phyloP scores from a whole-genome alignment of 2,113 vertebrate genomes.

The Cyprinus carpio region DNA sequence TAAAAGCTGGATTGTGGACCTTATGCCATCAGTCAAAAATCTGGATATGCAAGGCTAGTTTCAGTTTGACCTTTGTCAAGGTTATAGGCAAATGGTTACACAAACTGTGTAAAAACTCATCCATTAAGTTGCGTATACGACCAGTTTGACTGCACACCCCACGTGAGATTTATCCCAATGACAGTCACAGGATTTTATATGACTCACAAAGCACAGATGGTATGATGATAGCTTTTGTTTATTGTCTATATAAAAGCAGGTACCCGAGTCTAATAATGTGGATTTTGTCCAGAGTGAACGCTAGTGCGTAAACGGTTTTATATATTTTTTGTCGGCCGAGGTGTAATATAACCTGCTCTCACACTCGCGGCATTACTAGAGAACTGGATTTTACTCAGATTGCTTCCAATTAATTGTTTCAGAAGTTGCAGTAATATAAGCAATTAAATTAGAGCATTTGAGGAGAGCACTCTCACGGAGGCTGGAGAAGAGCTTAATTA shows the following conservation, averaged over 20 bases:
- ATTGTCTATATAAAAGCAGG: conserved; percentile 35
- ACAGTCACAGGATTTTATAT: conserved; percentile 20
- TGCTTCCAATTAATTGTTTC: conserved; percentile 49
- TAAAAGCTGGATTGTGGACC: background rate
- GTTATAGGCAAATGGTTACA: background rate
- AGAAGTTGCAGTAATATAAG: conserved; percentile 42
- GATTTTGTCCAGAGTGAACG: background rate
- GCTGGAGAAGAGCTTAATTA: conserved; percentile 49
- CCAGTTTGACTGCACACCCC: background rate
- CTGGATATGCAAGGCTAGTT: background rate
- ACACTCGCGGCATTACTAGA: background rate
- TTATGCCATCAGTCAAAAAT: background rate
- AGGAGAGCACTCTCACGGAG: conserved; percentile 42
- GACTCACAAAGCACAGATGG: conserved; percentile 34
- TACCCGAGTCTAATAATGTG: conserved; percentile 43
- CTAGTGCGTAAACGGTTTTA: conserved; percentile 31
- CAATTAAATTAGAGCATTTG: conserved; percentile 49
- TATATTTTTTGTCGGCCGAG: conserved; percentile 20
- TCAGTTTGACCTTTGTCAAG: conserved; percentile 3
- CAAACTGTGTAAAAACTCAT: background rate
- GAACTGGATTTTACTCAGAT: conserved; percentile 22
- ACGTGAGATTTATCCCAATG: conserved; percentile 36
- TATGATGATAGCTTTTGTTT: conserved; percentile 26
- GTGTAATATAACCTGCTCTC: background rate
- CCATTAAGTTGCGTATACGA: background rate